These are phyloP conservation scores for Rhinogobio ventralis DNA, from an alignment of 2,797 vertebrate species.

Conservation along the genomic window DNA sequence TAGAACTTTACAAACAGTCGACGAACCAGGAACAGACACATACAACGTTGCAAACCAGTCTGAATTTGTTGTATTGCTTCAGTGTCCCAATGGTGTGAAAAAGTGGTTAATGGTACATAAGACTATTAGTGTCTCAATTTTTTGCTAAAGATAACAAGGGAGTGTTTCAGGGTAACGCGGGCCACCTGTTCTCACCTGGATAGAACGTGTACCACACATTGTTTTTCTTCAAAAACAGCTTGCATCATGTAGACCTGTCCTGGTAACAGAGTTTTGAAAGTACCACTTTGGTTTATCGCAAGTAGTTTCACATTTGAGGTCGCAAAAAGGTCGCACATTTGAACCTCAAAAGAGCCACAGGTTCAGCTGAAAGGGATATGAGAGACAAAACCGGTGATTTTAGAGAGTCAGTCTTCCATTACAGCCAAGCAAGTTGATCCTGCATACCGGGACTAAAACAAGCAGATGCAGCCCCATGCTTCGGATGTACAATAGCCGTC, in stretches of 20 bases:
- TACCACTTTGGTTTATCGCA: conserved; percentile 16
- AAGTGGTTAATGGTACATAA: conserved; percentile 65
- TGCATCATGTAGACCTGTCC: conserved; percentile 60
- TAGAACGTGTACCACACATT: conserved; percentile 65
- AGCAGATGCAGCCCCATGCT: conserved; percentile 10
- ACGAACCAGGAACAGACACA: conserved; percentile 58
- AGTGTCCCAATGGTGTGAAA: conserved; percentile 60
- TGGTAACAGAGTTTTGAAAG: conserved; percentile 29
- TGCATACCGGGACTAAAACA: conserved; percentile 9
- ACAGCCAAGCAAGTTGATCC: conserved; percentile 47
- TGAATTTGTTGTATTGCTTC: conserved; percentile 57
- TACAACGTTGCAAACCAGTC: conserved; percentile 51
- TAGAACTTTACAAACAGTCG: conserved; percentile 62
- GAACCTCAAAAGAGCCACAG: conserved; percentile 26
- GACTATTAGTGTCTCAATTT: conserved; percentile 53
- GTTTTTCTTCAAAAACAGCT: conserved; percentile 65
- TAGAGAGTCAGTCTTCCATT: conserved; percentile 65
- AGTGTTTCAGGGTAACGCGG: conserved; percentile 61
- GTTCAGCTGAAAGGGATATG: neutral
- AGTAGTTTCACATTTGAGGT: conserved; percentile 11
- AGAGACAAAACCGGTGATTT: conserved; percentile 12
- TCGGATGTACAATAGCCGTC: conserved; percentile 1
- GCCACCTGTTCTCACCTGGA: conserved; percentile 59
- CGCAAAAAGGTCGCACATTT: neutral
- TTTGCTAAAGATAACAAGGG: conserved; percentile 62